Evolutionary conservation across 2,888 invertebrate species (phyloP).

Genomic region (Epirrita christyi): DNA sequence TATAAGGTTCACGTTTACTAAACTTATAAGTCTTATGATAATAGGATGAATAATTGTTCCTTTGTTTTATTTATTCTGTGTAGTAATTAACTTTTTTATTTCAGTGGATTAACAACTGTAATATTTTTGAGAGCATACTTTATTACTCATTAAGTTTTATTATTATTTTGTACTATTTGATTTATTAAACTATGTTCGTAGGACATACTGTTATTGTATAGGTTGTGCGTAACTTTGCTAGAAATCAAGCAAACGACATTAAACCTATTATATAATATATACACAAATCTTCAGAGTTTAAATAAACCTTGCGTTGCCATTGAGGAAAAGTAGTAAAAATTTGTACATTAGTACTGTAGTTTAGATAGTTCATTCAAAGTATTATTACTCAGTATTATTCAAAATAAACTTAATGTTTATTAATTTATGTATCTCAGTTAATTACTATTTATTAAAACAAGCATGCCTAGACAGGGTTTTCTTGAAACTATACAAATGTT

Average conservation of each 20-base stretch:
- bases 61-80: constrained; percentile 29
- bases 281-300: no score
- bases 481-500: constrained; percentile 6
- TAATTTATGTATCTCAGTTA: constrained; percentile 40
- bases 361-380: neutral
- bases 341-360: no score
- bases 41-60: constrained; percentile 21
- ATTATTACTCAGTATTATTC: neutral
- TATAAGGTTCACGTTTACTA: constrained; percentile 38
- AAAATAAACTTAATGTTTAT: constrained; percentile 48
- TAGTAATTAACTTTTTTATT: constrained; percentile 39
- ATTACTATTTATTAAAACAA: constrained; percentile 25
- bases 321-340: no score
- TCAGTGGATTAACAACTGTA: constrained; percentile 53
- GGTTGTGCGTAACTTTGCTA: no score
- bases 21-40: constrained; percentile 16
- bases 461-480: constrained; percentile 41
- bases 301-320: no score
- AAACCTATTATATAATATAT: no score
- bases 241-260: no score
- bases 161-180: neutral
- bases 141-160: constrained; percentile 53
- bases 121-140: constrained; percentile 45
- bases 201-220: no score
- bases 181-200: no score